These are phyloP conservation scores for Nematolebias whitei DNA, from an alignment of 2,113 vertebrate species.

Conservation along the genomic window DNA sequence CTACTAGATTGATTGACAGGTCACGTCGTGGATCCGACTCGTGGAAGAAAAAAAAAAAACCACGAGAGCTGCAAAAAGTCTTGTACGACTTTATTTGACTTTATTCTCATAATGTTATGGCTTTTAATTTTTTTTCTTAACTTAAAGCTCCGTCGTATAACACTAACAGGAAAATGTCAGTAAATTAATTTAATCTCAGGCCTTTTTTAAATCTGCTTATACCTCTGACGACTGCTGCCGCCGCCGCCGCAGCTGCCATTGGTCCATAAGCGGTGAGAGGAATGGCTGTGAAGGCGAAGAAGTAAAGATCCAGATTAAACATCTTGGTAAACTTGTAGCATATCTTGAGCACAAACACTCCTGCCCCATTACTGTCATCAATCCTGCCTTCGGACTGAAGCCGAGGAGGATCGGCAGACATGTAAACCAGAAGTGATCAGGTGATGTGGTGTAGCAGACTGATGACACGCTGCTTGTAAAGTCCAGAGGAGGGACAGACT, in stretches of 20 bases:
- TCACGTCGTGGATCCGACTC: too few relatives aligned
- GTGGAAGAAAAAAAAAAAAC: too few relatives aligned
- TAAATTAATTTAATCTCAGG: neutral
- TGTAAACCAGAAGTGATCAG: conserved; percentile 57
- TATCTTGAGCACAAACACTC: conserved; percentile 4
- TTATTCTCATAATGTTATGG: too few relatives aligned
- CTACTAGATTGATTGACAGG: too few relatives aligned
- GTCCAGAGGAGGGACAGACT: conserved; percentile 90
- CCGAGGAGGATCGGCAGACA: conserved; percentile 60
- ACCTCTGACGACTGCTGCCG: conserved; percentile 94
- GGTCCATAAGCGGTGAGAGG: conserved; percentile 97
- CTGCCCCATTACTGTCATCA: conserved; percentile 27
- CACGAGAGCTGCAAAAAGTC: too few relatives aligned
- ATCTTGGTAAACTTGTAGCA: neutral
- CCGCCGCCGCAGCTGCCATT: conserved; percentile 93
- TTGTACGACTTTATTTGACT: too few relatives aligned
- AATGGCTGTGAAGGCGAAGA: conserved; percentile 82
- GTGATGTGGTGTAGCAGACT: conserved; percentile 40
- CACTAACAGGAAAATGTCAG: neutral
- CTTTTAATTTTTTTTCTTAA: too few relatives aligned
- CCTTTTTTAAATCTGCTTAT: neutral
- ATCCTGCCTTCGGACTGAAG: conserved; percentile 40
- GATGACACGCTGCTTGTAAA: conserved; percentile 82
- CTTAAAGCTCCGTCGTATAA: too few relatives aligned
- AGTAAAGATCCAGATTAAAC: conserved; percentile 19